These are phyloP conservation scores for Apodemia zela DNA, from an alignment of 2,888 invertebrate species.

Conservation along the genomic window DNA sequence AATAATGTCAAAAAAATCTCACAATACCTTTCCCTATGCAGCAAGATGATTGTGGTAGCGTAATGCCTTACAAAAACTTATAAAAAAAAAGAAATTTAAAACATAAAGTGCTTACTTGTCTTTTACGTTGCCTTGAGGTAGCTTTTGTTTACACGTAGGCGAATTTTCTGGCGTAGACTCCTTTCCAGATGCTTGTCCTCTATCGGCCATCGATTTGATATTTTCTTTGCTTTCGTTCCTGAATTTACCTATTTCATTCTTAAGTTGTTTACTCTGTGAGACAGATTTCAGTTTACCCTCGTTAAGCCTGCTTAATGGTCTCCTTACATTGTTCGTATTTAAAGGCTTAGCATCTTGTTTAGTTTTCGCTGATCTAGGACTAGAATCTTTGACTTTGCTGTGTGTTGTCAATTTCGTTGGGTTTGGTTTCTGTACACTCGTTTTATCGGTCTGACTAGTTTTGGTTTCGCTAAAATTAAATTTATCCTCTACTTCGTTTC, in stretches of 20 bases:
- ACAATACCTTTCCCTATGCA: no score
- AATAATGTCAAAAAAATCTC: no score
- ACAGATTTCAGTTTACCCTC: constrained; percentile 53
- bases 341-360: constrained; percentile 44
- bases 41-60: no score
- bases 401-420: constrained; percentile 64
- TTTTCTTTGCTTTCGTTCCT: constrained; percentile 55
- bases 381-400: constrained; percentile 75
- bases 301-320: constrained; percentile 54
- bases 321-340: constrained; percentile 41
- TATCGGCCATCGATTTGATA: constrained; percentile 57
- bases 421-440: constrained; percentile 56
- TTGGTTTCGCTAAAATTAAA: constrained; percentile 67
- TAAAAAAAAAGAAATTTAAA: no score
- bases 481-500: constrained; percentile 70
- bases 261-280: constrained; percentile 42
- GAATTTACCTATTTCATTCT: constrained; percentile 43
- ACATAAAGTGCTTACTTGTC: constrained; percentile 50
- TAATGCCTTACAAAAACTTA: no score
- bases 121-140: constrained; percentile 37
- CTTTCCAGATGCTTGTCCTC: constrained; percentile 82
- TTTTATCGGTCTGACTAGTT: constrained; percentile 70
- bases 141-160: constrained; percentile 63
- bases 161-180: constrained; percentile 83
- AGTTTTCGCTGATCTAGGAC: constrained; percentile 53